These are phyloP conservation scores for Rousettus leschenaultii DNA, from an alignment of 2,113 vertebrate species.

Conservation along the genomic window DNA sequence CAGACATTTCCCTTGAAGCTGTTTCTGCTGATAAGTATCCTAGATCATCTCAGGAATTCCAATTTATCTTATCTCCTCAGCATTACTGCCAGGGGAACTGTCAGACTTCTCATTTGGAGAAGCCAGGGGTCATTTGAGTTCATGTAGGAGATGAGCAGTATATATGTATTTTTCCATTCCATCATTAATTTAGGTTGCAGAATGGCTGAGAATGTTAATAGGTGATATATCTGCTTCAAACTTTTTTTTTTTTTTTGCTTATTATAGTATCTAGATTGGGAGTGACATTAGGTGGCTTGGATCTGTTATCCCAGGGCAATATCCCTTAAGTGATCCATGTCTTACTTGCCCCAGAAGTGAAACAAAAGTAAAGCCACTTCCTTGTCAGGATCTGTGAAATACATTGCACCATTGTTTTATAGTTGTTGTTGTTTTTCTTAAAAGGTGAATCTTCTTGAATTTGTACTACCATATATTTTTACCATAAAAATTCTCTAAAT, in stretches of 20 bases:
- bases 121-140: slow-evolving; percentile 57
- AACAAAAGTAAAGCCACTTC: not conserved
- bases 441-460: not conserved
- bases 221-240: not conserved
- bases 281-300: not conserved
- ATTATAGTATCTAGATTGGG: not conserved
- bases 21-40: slow-evolving; percentile 83
- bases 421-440: not conserved
- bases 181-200: not conserved
- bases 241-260: not conserved
- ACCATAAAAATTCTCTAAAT: not conserved
- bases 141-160: slow-evolving; percentile 35
- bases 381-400: not conserved
- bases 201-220: not conserved
- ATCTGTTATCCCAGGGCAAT: not conserved
- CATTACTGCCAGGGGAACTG: slow-evolving; percentile 80
- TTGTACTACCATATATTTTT: not conserved
- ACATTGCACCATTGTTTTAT: not conserved
- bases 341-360: not conserved
- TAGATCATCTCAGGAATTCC: slow-evolving; percentile 78
- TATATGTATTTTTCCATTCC: not conserved
- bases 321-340: not conserved
- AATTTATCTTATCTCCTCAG: slow-evolving; percentile 86
- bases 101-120: slow-evolving; percentile 67
- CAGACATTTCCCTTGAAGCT: slow-evolving; percentile 81